These are phyloP conservation scores for Ranitomeya imitator DNA, from an alignment of 2,113 vertebrate genomes.

Conservation along the genomic window DNA sequence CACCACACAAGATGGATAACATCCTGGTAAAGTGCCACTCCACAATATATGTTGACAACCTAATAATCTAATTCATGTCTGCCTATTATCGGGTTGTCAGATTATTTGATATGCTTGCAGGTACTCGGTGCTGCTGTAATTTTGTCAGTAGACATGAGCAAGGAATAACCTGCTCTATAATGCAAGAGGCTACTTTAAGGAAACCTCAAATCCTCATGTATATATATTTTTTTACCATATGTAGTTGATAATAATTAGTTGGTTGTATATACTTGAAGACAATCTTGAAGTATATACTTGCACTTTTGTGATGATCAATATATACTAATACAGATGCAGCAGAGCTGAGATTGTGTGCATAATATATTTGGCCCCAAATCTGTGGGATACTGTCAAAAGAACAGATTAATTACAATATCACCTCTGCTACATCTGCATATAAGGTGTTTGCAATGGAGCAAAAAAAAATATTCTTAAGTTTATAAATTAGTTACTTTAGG, in stretches of 20 bases:
- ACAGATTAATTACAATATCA: not conserved
- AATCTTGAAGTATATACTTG: not conserved
- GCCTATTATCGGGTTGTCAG: conserved; percentile 45
- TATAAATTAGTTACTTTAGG: not conserved
- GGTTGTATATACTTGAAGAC: not conserved
- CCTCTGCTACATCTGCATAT: not conserved
- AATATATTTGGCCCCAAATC: not conserved
- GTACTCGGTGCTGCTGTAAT: conserved; percentile 30
- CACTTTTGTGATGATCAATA: not conserved
- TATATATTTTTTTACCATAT: not conserved
- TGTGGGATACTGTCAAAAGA: no score
- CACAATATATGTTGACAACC: conserved; percentile 54
- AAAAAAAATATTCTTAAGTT: no score
- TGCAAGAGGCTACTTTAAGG: not conserved
- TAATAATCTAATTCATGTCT: conserved; percentile 49
- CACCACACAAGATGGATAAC: conserved; percentile 23
- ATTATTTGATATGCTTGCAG: conserved; percentile 33
- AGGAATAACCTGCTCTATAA: conserved; percentile 11
- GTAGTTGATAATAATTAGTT: not conserved
- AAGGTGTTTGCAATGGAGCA: not conserved
- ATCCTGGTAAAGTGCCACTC: conserved; percentile 42
- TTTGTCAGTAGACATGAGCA: not conserved
- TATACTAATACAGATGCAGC: not conserved
- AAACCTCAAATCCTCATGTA: not conserved
- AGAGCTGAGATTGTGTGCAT: not conserved